Percentiles rank a stretch among this genome's conserved stretches.
These are phyloP conservation scores for Drosophila ananassae DNA, from an alignment of 1,140 invertebrate genomes.

Conservation along the genomic window DNA sequence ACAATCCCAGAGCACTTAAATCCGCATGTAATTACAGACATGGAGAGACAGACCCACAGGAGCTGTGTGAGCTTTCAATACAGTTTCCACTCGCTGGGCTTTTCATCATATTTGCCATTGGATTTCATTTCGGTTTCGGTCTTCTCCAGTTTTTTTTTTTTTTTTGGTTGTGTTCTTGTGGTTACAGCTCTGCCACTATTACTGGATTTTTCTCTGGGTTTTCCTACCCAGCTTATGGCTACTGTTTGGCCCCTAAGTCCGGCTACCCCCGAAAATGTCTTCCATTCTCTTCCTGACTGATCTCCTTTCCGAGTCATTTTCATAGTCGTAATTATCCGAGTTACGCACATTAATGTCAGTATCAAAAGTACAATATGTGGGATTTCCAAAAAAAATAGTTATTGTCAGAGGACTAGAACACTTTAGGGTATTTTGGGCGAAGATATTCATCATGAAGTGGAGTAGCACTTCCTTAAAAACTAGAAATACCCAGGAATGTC, in stretches of 20 bases:
- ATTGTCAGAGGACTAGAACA: too few relatives aligned
- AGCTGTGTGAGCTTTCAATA: slow-evolving; percentile 36
- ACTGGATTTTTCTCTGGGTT: slow-evolving; percentile 3
- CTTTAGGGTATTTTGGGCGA: too few relatives aligned
- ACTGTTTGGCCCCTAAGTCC: slow-evolving; percentile 52
- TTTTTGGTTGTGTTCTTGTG: slow-evolving; percentile 4
- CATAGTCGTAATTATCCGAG: slow-evolving; percentile 69
- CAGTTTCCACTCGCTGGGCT: slow-evolving; percentile 22
- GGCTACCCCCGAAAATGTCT: slow-evolving; percentile 11
- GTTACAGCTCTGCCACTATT: not conserved
- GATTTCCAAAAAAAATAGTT: not conserved
- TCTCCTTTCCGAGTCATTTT: slow-evolving; percentile 32
- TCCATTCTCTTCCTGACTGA: not conserved
- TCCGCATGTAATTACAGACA: slow-evolving; percentile 52
- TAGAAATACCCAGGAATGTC: too few relatives aligned
- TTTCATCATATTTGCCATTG: slow-evolving; percentile 51
- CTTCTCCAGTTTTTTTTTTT: not conserved
- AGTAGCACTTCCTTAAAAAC: too few relatives aligned
- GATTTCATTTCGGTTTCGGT: slow-evolving; percentile 21
- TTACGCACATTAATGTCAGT: slow-evolving; percentile 70
- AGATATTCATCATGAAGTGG: too few relatives aligned
- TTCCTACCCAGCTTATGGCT: slow-evolving; percentile 14
- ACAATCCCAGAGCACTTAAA: slow-evolving; percentile 46
- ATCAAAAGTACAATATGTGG: not conserved
- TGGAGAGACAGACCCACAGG: slow-evolving; percentile 2